Evolutionary conservation across 2,113 vertebrate species (phyloP).

Genomic region (Panthera tigris): DNA sequence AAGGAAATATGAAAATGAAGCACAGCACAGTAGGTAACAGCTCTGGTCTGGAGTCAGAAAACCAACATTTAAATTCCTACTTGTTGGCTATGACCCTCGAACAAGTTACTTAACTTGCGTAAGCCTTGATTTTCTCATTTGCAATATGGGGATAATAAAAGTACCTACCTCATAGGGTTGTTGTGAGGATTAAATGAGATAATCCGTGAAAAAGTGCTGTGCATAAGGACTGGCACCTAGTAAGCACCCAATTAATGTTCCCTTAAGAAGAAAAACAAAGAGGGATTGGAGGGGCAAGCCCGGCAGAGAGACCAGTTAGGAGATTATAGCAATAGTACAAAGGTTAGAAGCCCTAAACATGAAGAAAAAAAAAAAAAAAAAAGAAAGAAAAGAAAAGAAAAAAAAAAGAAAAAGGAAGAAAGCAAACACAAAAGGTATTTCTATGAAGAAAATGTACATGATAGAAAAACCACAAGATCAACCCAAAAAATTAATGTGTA

Average conservation of each 20-base stretch:
- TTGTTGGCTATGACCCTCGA: background rate
- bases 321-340: slow-evolving; percentile 51
- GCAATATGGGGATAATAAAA: slow-evolving; percentile 64
- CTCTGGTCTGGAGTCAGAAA: slow-evolving; percentile 58
- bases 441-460: background rate
- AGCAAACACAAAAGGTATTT: background rate
- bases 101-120: slow-evolving; percentile 35
- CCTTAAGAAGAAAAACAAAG: slow-evolving; percentile 78
- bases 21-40: background rate
- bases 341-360: slow-evolving; percentile 46
- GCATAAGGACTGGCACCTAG: slow-evolving; percentile 67
- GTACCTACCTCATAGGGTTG: slow-evolving; percentile 71
- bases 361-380: background rate
- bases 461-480: slow-evolving; percentile 25
- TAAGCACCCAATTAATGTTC: slow-evolving; percentile 74
- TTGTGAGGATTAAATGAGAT: slow-evolving; percentile 74
- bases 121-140: slow-evolving; percentile 40
- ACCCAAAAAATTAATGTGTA: background rate
- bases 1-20: background rate
- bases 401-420: background rate
- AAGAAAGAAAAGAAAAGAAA: background rate
- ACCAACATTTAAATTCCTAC: slow-evolving; percentile 18
- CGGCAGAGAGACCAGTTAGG: slow-evolving; percentile 54
- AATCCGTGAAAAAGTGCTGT: slow-evolving; percentile 71
- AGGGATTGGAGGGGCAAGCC: slow-evolving; percentile 58